Conservation (phyloP, 2,113 vertebrate species). For the Pterophyllum scalare region DNA sequence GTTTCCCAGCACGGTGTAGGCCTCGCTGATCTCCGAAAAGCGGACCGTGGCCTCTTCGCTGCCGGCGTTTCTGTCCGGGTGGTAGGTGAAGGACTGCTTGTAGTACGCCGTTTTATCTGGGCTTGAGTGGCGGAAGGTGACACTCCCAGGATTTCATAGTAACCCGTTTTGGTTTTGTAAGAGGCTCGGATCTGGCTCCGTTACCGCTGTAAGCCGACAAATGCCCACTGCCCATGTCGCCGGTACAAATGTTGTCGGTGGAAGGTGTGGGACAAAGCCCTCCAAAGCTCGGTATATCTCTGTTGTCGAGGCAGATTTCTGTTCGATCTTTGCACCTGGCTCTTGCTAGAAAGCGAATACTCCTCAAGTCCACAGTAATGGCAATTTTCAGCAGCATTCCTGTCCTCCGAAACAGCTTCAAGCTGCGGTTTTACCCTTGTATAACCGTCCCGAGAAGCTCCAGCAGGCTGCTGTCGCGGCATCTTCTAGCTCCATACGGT, state of each 20-base stretch:
- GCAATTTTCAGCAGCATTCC: neutral
- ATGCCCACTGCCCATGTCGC: neutral
- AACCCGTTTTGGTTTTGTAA: slow-evolving; percentile 77
- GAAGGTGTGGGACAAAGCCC: neutral
- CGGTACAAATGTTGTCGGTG: neutral
- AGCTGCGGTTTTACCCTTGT: neutral
- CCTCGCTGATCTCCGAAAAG: slow-evolving; percentile 87
- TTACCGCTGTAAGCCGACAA: slow-evolving; percentile 30
- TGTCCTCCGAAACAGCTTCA: neutral
- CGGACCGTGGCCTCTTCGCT: slow-evolving; percentile 81
- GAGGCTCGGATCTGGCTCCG: slow-evolving; percentile 18
- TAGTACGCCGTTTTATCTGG: slow-evolving; percentile 92
- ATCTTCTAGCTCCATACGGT: neutral
- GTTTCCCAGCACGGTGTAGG: slow-evolving; percentile 88
- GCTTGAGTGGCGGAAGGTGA: slow-evolving; percentile 81
- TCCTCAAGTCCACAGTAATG: too few species aligned
- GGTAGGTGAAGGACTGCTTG: slow-evolving; percentile 88
- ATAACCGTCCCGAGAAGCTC: neutral
- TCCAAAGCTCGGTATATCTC: neutral
- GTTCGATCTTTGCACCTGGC: rapidly evolving
- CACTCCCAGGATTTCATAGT: slow-evolving; percentile 87
- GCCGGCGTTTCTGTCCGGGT: slow-evolving; percentile 88
- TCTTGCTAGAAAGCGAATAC: neutral
- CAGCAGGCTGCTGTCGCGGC: neutral
- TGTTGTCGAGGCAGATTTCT: rapidly evolving